Conservation (phyloP, 1,140 invertebrate species). For the Pectinophora gossypiella region DNA sequence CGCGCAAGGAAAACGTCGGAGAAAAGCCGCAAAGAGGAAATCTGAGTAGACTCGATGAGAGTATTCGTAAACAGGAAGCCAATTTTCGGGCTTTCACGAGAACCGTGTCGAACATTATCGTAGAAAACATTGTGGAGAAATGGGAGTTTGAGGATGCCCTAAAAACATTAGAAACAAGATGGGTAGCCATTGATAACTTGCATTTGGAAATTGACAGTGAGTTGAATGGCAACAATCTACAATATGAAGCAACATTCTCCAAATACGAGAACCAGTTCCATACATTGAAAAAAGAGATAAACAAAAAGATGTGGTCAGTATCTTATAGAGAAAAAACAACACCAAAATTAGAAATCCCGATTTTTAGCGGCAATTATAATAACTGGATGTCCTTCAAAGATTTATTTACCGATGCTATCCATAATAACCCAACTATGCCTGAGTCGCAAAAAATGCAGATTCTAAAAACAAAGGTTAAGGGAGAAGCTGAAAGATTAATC, state of each 20-base stretch:
- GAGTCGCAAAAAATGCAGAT: background rate
- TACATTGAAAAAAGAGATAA: background rate
- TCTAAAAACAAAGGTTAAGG: background rate
- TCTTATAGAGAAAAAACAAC: background rate
- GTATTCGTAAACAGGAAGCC: background rate
- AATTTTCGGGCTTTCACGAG: background rate
- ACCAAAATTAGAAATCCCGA: background rate
- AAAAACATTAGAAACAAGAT: background rate
- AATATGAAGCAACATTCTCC: background rate
- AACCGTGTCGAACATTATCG: background rate
- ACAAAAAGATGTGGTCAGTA: background rate
- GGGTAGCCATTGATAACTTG: background rate
- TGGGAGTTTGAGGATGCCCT: background rate
- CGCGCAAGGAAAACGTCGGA: too few relatives aligned
- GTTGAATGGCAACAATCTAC: background rate
- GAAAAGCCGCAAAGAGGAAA: background rate
- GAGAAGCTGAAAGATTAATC: background rate
- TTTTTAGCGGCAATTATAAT: background rate
- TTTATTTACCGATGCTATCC: background rate
- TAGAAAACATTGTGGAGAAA: background rate
- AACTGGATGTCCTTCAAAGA: background rate
- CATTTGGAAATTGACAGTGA: background rate
- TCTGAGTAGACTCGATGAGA: background rate
- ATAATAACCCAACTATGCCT: background rate
- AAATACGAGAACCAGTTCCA: background rate